These are phyloP conservation scores for Delphinapterus leucas DNA, from an alignment of 2,113 vertebrate genomes.

Conservation along the genomic window DNA sequence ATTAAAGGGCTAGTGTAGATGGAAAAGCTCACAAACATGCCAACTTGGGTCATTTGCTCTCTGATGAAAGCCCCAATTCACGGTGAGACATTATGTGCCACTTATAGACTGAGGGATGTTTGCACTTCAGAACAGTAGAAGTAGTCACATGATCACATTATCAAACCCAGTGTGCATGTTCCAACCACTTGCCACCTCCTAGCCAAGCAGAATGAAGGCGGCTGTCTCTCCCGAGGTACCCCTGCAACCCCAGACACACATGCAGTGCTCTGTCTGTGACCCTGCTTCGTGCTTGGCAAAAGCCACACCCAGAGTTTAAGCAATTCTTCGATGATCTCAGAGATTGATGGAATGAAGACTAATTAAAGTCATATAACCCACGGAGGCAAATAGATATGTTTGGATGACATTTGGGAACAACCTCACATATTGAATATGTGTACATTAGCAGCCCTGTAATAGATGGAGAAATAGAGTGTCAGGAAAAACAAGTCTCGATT, in stretches of 20 bases:
- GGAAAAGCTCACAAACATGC: slow-evolving; percentile 54
- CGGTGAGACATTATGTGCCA: slow-evolving; percentile 18
- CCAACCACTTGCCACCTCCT: neutral
- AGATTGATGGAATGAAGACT: neutral
- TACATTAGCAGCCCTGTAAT: slow-evolving; percentile 6
- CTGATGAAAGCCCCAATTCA: slow-evolving; percentile 35
- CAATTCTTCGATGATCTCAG: neutral
- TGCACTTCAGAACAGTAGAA: slow-evolving; percentile 22
- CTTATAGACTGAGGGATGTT: neutral
- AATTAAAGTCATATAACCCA: slow-evolving; percentile 11
- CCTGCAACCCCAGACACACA: neutral
- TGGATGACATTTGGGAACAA: slow-evolving; percentile 36
- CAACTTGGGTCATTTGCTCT: slow-evolving; percentile 55
- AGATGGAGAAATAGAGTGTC: slow-evolving; percentile 47
- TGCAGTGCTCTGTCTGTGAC: neutral
- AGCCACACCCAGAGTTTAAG: neutral
- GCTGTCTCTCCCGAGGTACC: neutral
- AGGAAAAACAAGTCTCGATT: slow-evolving; percentile 54
- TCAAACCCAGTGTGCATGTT: neutral
- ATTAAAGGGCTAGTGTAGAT: slow-evolving; percentile 49
- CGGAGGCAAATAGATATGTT: neutral
- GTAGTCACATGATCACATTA: neutral
- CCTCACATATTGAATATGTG: slow-evolving; percentile 1
- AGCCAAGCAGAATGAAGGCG: slow-evolving; percentile 23
- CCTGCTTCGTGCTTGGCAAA: neutral